Evolutionary conservation across 1,140 invertebrate genomes (phyloP).

Genomic region (Calephelis virginiensis): DNA sequence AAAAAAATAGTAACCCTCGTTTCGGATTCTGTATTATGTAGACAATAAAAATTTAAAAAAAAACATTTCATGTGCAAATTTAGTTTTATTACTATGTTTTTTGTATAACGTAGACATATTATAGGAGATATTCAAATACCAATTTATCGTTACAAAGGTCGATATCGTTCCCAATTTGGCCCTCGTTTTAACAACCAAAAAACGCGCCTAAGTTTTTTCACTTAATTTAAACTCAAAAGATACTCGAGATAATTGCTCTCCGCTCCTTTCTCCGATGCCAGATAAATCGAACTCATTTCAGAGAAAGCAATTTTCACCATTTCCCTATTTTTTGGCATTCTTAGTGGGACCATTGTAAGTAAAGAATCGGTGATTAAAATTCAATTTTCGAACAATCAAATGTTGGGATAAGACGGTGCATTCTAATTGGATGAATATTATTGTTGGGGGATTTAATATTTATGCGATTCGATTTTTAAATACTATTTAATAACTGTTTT

Average conservation of each 20-base stretch:
- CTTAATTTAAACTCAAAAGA: constrained; percentile 78
- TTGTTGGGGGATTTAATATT: constrained; percentile 30
- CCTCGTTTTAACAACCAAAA: constrained; percentile 43
- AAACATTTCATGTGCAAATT: too few species aligned
- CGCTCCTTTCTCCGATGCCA: constrained; percentile 59
- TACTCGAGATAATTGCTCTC: constrained; percentile 76
- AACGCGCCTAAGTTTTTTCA: constrained; percentile 67
- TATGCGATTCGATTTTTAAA: constrained; percentile 4
- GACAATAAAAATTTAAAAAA: too few species aligned
- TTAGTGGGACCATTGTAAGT: constrained; percentile 59
- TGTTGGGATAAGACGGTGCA: constrained; percentile 65
- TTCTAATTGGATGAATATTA: constrained; percentile 71
- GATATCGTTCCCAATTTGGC: constrained; percentile 31
- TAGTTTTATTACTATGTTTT: too few species aligned
- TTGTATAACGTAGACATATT: too few species aligned
- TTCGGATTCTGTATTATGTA: too few species aligned
- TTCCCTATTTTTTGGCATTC: constrained; percentile 74
- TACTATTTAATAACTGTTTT: neutral
- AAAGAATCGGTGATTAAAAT: constrained; percentile 77
- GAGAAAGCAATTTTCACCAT: constrained; percentile 62
- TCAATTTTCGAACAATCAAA: constrained; percentile 75
- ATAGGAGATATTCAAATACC: neutral
- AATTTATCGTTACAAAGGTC: constrained; percentile 16
- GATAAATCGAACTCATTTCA: constrained; percentile 63
- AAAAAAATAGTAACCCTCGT: too few species aligned